These are phyloP conservation scores for Abrostola tripartita DNA, from an alignment of 2,888 invertebrate genomes.

Conservation along the genomic window DNA sequence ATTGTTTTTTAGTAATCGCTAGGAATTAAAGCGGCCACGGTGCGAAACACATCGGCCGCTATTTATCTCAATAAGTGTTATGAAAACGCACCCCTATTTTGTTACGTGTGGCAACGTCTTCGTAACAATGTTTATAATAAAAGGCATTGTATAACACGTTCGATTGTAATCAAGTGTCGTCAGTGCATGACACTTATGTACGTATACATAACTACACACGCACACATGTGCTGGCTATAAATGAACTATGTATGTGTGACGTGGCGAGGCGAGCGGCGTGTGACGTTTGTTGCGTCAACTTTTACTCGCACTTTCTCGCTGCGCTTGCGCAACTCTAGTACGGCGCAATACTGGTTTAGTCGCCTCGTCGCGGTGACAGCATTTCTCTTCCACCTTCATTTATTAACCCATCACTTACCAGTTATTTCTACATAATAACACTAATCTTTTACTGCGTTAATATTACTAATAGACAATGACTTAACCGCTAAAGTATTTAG, in stretches of 20 bases:
- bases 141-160: slow-evolving; percentile 77
- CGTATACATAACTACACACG: slow-evolving; percentile 57
- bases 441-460: slow-evolving; percentile 20
- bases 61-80: slow-evolving; percentile 55
- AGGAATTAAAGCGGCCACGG: slow-evolving; percentile 32
- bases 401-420: slow-evolving; percentile 23
- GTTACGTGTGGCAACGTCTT: slow-evolving; percentile 58
- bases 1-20: slow-evolving; percentile 43
- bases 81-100: slow-evolving; percentile 54
- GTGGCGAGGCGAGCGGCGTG: slow-evolving; percentile 67
- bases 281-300: slow-evolving; percentile 88
- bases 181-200: slow-evolving; percentile 71
- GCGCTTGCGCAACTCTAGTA: slow-evolving; percentile 83
- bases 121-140: slow-evolving; percentile 66
- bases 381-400: slow-evolving; percentile 66
- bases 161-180: slow-evolving; percentile 79
- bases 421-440: slow-evolving; percentile 17
- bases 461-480: slow-evolving; percentile 43
- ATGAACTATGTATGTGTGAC: slow-evolving; percentile 64
- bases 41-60: slow-evolving; percentile 38
- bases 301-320: slow-evolving; percentile 88
- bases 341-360: slow-evolving; percentile 81
- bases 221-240: slow-evolving; percentile 32
- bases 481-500: slow-evolving; percentile 58
- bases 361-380: slow-evolving; percentile 73